Percentiles rank a stretch among this genome's conserved stretches.
Evolutionary conservation across 2,113 vertebrate species (phyloP).

Genomic region (Chloroceryle aenea): DNA sequence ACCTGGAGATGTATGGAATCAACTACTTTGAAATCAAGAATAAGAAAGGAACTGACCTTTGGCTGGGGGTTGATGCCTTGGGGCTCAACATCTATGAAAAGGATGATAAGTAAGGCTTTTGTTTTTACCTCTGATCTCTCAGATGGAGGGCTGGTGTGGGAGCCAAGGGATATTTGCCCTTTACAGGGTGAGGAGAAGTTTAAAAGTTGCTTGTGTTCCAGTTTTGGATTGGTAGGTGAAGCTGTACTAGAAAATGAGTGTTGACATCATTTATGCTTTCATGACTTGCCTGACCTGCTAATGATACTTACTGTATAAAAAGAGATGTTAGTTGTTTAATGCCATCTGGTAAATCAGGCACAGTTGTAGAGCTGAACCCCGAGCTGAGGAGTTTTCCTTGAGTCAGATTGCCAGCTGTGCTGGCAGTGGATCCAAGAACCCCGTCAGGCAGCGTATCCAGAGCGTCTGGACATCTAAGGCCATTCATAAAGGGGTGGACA

Average conservation of each 20-base stretch:
- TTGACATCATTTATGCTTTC: neutral
- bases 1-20: conserved; percentile 98
- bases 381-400: neutral
- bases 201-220: neutral
- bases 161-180: neutral
- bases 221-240: neutral
- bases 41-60: conserved; percentile 96
- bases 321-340: neutral
- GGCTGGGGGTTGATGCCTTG: conserved; percentile 94
- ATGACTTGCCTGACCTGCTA: neutral
- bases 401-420: neutral
- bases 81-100: conserved; percentile 97
- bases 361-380: neutral
- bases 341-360: fast-evolving
- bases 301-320: neutral
- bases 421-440: neutral
- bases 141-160: neutral
- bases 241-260: neutral
- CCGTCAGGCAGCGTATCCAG: neutral
- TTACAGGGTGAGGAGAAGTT: neutral
- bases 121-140: neutral
- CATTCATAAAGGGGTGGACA: neutral
- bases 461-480: neutral
- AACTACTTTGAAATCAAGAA: conserved; percentile 99
- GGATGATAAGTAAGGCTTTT: conserved; percentile 89